Base-by-base conservation (phyloP, 2,888 invertebrate species). In the Cristatella mucedo region DNA sequence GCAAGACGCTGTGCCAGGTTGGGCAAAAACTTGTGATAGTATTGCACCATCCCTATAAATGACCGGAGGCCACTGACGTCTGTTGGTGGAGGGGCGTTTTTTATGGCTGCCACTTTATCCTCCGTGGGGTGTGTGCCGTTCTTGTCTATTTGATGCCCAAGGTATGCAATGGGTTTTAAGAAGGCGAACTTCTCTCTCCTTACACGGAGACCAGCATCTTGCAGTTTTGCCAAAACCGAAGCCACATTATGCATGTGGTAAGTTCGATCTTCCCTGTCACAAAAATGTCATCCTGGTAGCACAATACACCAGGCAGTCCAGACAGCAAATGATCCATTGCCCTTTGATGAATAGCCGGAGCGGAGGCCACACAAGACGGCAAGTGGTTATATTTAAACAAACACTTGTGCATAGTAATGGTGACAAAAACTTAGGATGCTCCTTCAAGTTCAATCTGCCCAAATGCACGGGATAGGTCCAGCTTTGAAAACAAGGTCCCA, bases 401-500 rank as follows among this genome's bases (percentile, higher is more conserved):
- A n/a, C n/a, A n/a, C 37, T 29, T 41, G 50, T 26, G 26, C 26
- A 9, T 26, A 11, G 19, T 52, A 4, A 51, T 46, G 3, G 48
- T 45, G 6, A 46, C 2, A 1, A 39, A 20, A 6, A 41, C 15
- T 31, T 45, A 44, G 7, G 33, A 37, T 4, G 36, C 42, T 11
- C 48, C 44, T 19, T 47, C 44, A 2, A 46, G 15, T 29, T 41
- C 38, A 20, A 48, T 29, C 15, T 51, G 46, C 3, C 40, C 31
- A 34, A 48, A 49, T 6, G 51, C 50, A 20, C 45, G 41, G 1
- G 21, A 21, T 3, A 52, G 29, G 21, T 53, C 53, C 2, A 52
- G 22, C 31, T 54, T 45, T n/a, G 33, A 33, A 16, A 33, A 33
- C n/a, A 33, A 15, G 5, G 18, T 33, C 4, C 33, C 33, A 5